Conservation (phyloP, 2,113 vertebrate species). For the Macrotus californicus region DNA sequence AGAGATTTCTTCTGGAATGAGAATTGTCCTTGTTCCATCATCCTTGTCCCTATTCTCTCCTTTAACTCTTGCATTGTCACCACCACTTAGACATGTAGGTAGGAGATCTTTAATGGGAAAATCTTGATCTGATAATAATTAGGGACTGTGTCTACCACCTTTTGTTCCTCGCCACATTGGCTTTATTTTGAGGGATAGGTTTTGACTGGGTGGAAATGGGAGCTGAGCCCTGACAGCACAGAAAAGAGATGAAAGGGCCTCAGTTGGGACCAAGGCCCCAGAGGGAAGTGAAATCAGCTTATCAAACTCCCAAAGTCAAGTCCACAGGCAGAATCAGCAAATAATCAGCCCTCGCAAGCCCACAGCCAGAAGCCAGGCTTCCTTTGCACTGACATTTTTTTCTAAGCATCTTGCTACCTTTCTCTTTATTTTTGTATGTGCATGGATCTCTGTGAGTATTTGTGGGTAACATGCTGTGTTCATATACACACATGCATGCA, state of each 20-base stretch:
- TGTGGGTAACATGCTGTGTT: background rate
- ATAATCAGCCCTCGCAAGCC: background rate
- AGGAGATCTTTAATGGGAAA: background rate
- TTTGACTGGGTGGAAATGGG: background rate
- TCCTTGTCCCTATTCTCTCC: background rate
- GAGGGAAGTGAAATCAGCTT: background rate
- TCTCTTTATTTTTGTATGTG: background rate
- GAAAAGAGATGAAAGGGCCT: background rate
- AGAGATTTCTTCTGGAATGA: too few species aligned
- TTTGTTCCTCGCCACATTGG: background rate
- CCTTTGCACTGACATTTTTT: background rate
- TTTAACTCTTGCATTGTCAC: background rate
- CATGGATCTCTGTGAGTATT: background rate
- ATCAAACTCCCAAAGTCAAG: background rate
- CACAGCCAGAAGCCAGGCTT: background rate
- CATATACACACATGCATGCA: too few species aligned
- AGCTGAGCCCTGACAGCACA: background rate
- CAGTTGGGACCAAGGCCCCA: accelerated
- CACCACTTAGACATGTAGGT: background rate
- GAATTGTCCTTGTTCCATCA: background rate
- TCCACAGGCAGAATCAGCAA: background rate
- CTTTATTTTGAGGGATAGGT: background rate
- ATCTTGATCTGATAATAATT: background rate
- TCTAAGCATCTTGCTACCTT: background rate
- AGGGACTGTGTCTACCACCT: background rate